Conservation (phyloP, 2,113 vertebrate species). For the Gasterosteus aculeatus region DNA sequence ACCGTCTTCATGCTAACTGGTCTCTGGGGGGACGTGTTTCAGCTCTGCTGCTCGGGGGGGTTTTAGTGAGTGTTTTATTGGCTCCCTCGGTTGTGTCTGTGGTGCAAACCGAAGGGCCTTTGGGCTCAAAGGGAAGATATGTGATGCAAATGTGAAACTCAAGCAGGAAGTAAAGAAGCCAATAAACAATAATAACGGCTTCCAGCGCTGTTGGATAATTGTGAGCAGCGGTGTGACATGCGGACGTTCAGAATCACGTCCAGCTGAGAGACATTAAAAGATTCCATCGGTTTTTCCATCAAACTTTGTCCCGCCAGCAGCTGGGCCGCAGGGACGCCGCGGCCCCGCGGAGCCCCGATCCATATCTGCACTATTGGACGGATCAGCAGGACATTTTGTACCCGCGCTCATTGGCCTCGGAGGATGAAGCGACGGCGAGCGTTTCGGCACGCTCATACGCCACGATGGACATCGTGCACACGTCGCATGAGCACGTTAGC, state of each 20-base stretch:
- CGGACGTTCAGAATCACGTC: background rate
- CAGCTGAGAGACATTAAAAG: background rate
- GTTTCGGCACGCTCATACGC: too few species aligned
- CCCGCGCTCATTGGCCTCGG: too few species aligned
- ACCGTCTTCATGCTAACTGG: constrained; percentile 20
- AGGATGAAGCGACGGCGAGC: background rate
- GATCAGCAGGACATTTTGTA: background rate
- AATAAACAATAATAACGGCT: background rate
- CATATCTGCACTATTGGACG: too few species aligned
- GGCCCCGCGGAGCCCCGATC: too few species aligned
- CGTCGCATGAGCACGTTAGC: background rate
- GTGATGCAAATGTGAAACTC: constrained; percentile 5
- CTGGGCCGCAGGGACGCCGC: background rate
- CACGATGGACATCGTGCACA: too few species aligned
- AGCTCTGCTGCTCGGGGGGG: constrained; percentile 1
- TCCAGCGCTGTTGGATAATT: background rate
- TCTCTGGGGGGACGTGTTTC: constrained; percentile 17
- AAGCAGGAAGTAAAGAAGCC: background rate
- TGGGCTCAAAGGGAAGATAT: background rate
- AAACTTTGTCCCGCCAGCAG: background rate
- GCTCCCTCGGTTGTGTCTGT: constrained; percentile 4
- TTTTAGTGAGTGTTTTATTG: constrained; percentile 33
- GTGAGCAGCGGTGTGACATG: background rate
- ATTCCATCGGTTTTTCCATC: too few species aligned
- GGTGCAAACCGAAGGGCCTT: background rate